phyloP scores from a whole-genome alignment of 2,113 vertebrate species.

The Chrysochloris asiatica region DNA sequence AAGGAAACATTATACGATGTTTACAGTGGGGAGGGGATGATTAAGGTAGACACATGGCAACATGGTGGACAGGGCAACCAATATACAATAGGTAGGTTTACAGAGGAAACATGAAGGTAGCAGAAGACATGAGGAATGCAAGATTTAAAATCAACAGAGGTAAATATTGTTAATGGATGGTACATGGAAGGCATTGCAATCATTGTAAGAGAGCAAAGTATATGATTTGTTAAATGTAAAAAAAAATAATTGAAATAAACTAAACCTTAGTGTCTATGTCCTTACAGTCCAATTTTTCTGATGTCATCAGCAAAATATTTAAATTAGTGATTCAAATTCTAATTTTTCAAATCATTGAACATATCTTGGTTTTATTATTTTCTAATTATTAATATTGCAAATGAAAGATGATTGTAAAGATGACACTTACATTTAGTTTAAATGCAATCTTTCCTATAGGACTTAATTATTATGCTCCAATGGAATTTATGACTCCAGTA shows the following conservation, averaged over 20 bases:
- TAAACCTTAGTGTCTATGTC: background rate
- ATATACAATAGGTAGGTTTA: no score
- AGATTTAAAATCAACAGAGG: no score
- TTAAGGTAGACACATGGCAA: no score
- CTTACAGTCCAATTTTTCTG: background rate
- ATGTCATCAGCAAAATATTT: constrained; percentile 37
- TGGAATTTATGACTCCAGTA: background rate
- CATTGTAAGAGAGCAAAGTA: no score
- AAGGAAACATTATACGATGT: no score
- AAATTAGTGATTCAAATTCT: background rate
- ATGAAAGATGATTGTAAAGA: constrained; percentile 17
- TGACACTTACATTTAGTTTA: background rate
- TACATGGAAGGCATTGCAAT: no score
- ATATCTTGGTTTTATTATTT: constrained; percentile 43
- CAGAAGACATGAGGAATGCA: no score
- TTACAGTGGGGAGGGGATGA: no score
- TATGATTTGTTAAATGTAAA: no score
- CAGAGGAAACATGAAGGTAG: no score
- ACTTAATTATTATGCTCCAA: background rate
- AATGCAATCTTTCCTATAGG: background rate
- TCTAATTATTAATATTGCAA: constrained; percentile 12
- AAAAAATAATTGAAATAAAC: constrained; percentile 10
- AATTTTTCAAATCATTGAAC: background rate
- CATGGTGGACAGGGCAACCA: no score
- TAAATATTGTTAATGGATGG: no score